phyloP scores from a whole-genome alignment of 2,113 vertebrate genomes.

The Orcinus orca region DNA sequence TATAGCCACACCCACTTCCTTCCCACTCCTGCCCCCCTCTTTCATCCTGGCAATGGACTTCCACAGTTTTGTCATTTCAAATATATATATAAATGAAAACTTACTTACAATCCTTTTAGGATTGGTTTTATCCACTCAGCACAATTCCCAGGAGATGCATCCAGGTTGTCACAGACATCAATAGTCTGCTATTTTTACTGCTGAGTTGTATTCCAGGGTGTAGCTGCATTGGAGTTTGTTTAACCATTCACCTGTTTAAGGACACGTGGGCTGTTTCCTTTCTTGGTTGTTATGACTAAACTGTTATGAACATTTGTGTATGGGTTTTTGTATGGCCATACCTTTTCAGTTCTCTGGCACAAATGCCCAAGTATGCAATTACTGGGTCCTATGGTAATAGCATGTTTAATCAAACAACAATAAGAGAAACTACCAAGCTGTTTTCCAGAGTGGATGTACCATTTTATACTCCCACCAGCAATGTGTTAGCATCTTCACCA shows the following conservation, averaged over 20 bases:
- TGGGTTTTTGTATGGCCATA: background rate
- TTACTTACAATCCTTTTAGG: background rate
- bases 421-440: background rate
- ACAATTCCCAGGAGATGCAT: background rate
- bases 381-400: fast-evolving
- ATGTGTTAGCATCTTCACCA: too few species aligned
- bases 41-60: background rate
- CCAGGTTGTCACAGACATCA: fast-evolving
- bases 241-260: background rate
- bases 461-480: background rate
- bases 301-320: background rate
- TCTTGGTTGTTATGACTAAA: background rate
- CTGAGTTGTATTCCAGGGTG: fast-evolving
- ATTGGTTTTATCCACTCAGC: background rate
- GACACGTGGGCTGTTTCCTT: background rate
- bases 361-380: too few species aligned
- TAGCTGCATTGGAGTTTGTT: too few species aligned
- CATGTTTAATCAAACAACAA: background rate
- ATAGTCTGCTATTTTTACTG: fast-evolving
- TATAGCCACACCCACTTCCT: fast-evolving
- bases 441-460: background rate
- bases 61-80: background rate
- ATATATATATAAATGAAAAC: too few species aligned
- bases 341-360: background rate
- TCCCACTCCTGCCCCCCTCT: too few species aligned